These are phyloP conservation scores for Morpho helenor DNA, from an alignment of 2,888 invertebrate species.

Conservation along the genomic window DNA sequence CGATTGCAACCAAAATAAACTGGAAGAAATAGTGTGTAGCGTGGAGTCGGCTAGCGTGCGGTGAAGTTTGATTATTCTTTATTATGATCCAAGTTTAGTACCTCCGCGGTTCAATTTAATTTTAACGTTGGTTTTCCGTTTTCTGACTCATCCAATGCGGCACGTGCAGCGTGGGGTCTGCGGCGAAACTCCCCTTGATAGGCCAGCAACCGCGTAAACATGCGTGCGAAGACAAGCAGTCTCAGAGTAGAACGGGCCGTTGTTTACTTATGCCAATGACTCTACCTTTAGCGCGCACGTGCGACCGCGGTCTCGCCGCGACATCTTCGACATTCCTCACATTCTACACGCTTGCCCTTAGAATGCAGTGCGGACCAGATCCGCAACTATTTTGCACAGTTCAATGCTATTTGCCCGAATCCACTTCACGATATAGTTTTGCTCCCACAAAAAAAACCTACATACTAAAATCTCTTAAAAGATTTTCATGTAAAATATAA, in stretches of 20 bases:
- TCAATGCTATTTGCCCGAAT: slow-evolving; percentile 43
- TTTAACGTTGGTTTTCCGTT: slow-evolving; percentile 57
- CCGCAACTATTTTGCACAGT: slow-evolving; percentile 66
- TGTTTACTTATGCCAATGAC: slow-evolving; percentile 2
- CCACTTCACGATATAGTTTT: slow-evolving; percentile 28
- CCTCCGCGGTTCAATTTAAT: slow-evolving; percentile 38
- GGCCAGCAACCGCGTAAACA: slow-evolving; percentile 51
- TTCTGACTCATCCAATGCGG: slow-evolving; percentile 75
- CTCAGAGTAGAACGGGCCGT: slow-evolving; percentile 10
- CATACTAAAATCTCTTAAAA: no score
- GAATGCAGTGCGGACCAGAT: slow-evolving; percentile 65
- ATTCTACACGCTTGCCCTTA: slow-evolving; percentile 67
- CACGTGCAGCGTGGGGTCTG: slow-evolving; percentile 62
- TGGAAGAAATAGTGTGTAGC: slow-evolving; percentile 73
- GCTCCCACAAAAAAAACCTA: slow-evolving; percentile 15
- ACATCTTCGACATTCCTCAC: slow-evolving; percentile 61
- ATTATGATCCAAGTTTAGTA: slow-evolving; percentile 32
- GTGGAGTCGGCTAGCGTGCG: slow-evolving; percentile 70
- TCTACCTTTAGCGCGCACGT: slow-evolving; percentile 38
- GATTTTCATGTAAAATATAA: no score
- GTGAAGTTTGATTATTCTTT: slow-evolving; percentile 44
- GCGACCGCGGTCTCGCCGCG: slow-evolving; percentile 45
- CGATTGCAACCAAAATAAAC: slow-evolving; percentile 72
- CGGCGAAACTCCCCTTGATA: slow-evolving; percentile 52
- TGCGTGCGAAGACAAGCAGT: slow-evolving; percentile 13